Conservation (phyloP, 2,888 invertebrate species). For the Apotomis turbidana region DNA sequence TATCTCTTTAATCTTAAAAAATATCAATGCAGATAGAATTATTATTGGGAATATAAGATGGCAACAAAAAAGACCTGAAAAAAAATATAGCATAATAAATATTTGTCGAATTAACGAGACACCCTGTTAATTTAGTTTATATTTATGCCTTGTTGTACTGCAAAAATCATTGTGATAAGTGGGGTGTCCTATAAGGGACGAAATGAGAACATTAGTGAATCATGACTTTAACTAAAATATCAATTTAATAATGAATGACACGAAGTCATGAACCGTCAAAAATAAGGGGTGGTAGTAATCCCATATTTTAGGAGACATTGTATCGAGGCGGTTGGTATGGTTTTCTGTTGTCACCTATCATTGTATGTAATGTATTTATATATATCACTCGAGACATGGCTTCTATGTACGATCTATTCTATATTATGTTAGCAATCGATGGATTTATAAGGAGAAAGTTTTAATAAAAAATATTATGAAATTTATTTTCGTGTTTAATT, state of each 20-base stretch:
- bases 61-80: too few relatives aligned
- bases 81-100: not conserved
- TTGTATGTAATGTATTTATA: slow-evolving; percentile 66
- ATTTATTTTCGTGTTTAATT: slow-evolving; percentile 60
- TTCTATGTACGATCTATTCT: slow-evolving; percentile 77
- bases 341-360: slow-evolving; percentile 58
- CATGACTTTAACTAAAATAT: not conserved
- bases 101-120: not conserved
- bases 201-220: not conserved
- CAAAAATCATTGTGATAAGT: slow-evolving; percentile 26
- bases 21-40: not conserved
- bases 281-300: not conserved
- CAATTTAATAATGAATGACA: not conserved
- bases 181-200: slow-evolving; percentile 9
- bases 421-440: slow-evolving; percentile 81
- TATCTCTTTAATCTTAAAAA: too few relatives aligned
- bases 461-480: slow-evolving; percentile 81
- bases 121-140: slow-evolving; percentile 3
- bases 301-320: slow-evolving; percentile 21
- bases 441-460: slow-evolving; percentile 82
- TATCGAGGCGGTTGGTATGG: slow-evolving; percentile 52
- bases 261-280: not conserved
- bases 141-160: slow-evolving; percentile 40
- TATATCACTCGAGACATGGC: slow-evolving; percentile 76
- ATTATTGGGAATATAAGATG: not conserved